Conservation (phyloP, 2,888 invertebrate species). For the Sabatieria punctata region DNA sequence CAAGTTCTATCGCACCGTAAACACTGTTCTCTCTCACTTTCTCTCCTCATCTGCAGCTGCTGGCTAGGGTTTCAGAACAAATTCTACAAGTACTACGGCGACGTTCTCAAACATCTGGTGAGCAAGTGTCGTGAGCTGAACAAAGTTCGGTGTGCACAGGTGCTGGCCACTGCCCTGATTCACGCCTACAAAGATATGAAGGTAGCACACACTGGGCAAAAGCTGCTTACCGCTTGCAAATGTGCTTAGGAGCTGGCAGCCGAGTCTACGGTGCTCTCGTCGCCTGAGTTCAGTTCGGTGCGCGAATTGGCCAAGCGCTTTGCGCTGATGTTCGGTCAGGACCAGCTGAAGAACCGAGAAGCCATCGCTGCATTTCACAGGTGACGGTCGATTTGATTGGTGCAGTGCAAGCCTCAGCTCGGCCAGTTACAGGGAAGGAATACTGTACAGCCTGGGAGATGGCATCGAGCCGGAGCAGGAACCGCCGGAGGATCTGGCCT, state of each 20-base stretch:
- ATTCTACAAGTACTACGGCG: slow-evolving; percentile 95
- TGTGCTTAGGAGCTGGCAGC: slow-evolving; percentile 5
- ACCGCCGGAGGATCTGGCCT: slow-evolving; percentile 69
- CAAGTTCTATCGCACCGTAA: slow-evolving; percentile 84
- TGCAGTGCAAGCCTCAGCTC: too few relatives aligned
- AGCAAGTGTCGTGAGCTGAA: slow-evolving; percentile 93
- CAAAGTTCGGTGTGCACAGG: slow-evolving; percentile 83
- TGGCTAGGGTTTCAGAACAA: slow-evolving; percentile 29
- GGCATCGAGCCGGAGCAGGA: slow-evolving; percentile 45
- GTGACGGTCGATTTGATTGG: slow-evolving; percentile 23
- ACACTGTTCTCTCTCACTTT: slow-evolving; percentile 8
- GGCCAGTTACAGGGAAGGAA: slow-evolving; percentile 19
- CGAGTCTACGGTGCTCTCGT: too few relatives aligned
- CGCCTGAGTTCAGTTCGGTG: too few relatives aligned
- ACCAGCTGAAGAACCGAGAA: slow-evolving; percentile 87
- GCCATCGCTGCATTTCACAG: slow-evolving; percentile 78
- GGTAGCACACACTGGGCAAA: slow-evolving; percentile 8
- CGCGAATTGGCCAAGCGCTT: slow-evolving; percentile 88
- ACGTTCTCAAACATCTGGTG: slow-evolving; percentile 90
- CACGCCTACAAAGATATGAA: slow-evolving; percentile 59
- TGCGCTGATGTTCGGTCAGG: slow-evolving; percentile 86
- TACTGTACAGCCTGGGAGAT: slow-evolving; percentile 57
- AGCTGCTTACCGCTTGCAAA: slow-evolving; percentile 1
- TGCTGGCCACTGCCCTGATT: slow-evolving; percentile 76
- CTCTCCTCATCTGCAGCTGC: too few relatives aligned